phyloP scores from a whole-genome alignment of 2,797 vertebrate species.

The Coregonus sp. region DNA sequence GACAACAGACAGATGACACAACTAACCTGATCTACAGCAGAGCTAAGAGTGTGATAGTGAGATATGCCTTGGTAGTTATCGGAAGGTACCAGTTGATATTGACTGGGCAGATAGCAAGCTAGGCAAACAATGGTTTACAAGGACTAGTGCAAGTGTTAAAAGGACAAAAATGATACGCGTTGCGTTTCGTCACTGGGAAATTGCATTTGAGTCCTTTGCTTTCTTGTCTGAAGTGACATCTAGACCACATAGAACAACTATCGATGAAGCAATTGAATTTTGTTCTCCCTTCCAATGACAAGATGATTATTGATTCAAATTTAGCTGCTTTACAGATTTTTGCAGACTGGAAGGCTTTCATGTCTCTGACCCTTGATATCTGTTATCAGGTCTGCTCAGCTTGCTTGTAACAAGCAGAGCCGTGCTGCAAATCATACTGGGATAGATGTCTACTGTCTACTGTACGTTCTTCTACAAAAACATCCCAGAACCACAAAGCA shows the following conservation, averaged over 20 bases:
- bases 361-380: neutral
- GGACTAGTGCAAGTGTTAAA: too few relatives aligned
- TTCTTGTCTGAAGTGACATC: neutral
- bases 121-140: neutral
- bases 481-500: neutral
- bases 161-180: too few relatives aligned
- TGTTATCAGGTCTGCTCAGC: neutral
- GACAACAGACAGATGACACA: neutral
- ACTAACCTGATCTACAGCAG: neutral
- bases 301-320: neutral
- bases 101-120: neutral
- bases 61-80: neutral
- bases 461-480: neutral
- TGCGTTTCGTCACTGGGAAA: neutral
- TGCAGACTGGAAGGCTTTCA: too few relatives aligned
- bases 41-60: neutral
- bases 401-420: neutral
- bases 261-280: neutral
- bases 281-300: neutral
- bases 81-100: neutral
- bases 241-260: neutral
- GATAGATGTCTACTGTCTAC: neutral
- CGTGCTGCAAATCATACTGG: neutral
- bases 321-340: too few relatives aligned
- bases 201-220: neutral